A percentile compares a stretch with the other conserved stretches of the same genome.
Conservation (phyloP, 2,797 vertebrate species). For the Diplodus sargus region DNA sequence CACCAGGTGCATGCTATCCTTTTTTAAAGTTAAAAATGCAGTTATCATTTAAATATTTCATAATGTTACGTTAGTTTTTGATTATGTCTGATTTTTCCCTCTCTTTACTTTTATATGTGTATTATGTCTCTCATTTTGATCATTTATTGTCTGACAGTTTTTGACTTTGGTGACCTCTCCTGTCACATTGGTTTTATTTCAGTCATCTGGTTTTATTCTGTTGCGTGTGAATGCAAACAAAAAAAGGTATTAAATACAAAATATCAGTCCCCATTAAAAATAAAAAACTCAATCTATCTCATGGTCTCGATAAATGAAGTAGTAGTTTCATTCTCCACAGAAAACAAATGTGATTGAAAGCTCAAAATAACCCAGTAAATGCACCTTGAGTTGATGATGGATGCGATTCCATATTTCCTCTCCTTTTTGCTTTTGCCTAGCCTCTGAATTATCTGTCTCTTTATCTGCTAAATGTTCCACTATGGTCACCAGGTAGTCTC, state of each 20-base stretch:
- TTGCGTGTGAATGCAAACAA: no score
- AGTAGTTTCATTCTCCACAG: not conserved
- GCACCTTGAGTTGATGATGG: no score
- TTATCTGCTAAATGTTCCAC: not conserved
- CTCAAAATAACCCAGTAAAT: not conserved
- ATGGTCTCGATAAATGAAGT: not conserved
- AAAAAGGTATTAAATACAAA: no score
- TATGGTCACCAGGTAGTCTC: not conserved
- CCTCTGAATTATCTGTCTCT: no score
- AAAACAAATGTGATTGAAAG: no score
- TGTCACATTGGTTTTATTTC: no score
- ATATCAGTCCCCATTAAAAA: no score
- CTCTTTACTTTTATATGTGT: not conserved
- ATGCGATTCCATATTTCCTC: no score
- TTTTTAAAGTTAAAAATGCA: no score
- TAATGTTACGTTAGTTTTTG: not conserved
- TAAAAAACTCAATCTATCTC: no score
- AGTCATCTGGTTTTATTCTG: no score
- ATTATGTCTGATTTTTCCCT: not conserved
- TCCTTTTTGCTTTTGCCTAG: no score
- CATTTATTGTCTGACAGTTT: not conserved
- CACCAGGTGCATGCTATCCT: not conserved
- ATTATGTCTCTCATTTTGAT: not conserved
- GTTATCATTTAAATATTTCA: not conserved
- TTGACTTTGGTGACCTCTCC: not conserved